Base-by-base conservation (phyloP, 2,797 vertebrate genomes). In the Tamandua tetradactyla region DNA sequence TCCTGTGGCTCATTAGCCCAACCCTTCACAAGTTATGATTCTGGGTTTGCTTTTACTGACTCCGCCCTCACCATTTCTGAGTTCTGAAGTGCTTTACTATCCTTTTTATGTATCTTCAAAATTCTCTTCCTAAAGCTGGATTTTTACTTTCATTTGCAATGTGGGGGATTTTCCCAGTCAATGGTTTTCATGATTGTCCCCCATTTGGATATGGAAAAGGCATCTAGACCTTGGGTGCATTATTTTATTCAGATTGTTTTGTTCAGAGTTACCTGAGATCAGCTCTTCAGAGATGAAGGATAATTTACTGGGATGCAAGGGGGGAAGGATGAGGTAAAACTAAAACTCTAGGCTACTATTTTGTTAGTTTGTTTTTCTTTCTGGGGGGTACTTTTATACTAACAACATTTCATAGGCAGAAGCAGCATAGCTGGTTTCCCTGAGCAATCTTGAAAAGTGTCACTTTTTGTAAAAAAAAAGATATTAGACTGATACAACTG, bases 211-310 rank as follows among this genome's bases (percentile, higher is more conserved):
- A 86, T 15, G 22, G 18, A 79, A 25, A 17, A 37, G 44, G 17
- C 47, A 49, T 74, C 49, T 87, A 85, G 40, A 94, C 17, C 22
- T 78, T 83, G 57, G 62, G 18, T 71, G n/a, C 57, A 14, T 87
- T 82, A 72, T 93, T 89, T 91, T 81, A 78, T 92, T 89, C 22
- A 7, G 30, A 82, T 76, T 91, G 44, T 79, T 94, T 89, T 93
- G 72, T 64, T 94, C 66, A 91, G 87, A 93, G 12, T 7, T 95
- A 35, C 27, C 32, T 64, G 42, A 91, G 57, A 55, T 84, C 47
- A 95, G 52, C n/a, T 84, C 30, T n/a, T 61, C 0, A 37, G 7
- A 52, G n/a, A 74, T 47, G 27, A 92, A 93, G 72, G 49, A 35
- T 25, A 25, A 55, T 87, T 92, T 94, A 30, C 52, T 84, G 71